Conservation (phyloP, 2,113 vertebrate genomes). For the Emydura subglobosa region DNA sequence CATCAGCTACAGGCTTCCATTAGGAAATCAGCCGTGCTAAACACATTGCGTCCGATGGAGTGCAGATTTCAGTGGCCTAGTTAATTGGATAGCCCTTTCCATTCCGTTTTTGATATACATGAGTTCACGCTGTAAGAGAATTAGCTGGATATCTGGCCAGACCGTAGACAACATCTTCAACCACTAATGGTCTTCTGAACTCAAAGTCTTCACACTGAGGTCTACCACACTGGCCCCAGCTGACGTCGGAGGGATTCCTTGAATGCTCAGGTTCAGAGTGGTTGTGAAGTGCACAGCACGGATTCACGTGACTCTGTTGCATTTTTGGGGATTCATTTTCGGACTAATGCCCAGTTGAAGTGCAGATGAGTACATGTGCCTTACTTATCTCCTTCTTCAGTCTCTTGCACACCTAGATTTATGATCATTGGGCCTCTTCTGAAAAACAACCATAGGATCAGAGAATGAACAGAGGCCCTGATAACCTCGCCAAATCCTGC, state of each 20-base stretch:
- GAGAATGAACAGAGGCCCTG: background rate
- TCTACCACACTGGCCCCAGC: background rate
- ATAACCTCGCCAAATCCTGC: background rate
- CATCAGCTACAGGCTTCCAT: background rate
- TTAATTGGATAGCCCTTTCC: background rate
- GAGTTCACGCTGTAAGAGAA: fast-evolving
- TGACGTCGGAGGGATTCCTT: fast-evolving
- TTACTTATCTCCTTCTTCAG: background rate
- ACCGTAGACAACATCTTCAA: background rate
- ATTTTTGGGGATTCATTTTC: background rate
- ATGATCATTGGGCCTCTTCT: background rate
- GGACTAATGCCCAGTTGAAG: background rate
- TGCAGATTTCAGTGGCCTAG: background rate
- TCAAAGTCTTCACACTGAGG: background rate
- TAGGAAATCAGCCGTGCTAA: background rate
- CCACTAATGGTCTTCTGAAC: background rate
- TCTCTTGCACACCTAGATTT: background rate
- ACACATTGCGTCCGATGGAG: fast-evolving
- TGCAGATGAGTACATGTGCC: background rate
- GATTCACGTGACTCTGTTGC: background rate
- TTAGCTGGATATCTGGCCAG: background rate
- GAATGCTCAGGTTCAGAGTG: background rate
- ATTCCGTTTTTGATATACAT: fast-evolving
- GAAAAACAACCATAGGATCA: background rate
- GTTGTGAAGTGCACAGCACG: fast-evolving